Evolutionary conservation across 2,113 vertebrate species (phyloP).

Genomic region (Megaceryle maxima): DNA sequence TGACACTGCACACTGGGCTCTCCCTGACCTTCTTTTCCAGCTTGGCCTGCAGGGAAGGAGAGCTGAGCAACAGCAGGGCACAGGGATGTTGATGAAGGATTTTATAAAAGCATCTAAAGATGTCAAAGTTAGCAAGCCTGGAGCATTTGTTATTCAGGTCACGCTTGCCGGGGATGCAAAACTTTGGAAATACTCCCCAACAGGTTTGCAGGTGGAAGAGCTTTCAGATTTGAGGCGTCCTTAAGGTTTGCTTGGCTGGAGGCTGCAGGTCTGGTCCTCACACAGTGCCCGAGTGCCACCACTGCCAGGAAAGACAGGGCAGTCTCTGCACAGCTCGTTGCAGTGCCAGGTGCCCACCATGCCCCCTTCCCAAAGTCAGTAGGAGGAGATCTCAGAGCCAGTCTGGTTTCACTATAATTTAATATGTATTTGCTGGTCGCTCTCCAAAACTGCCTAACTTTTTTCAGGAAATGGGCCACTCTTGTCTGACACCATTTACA

Average conservation of each 20-base stretch:
- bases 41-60: background rate
- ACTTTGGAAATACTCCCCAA: background rate
- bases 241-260: background rate
- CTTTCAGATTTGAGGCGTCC: background rate
- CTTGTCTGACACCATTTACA: background rate
- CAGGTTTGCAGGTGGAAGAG: background rate
- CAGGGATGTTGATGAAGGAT: background rate
- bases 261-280: background rate
- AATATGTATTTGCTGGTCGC: background rate
- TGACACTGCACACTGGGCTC: background rate
- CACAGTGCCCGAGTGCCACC: accelerated
- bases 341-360: background rate
- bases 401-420: background rate
- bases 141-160: background rate
- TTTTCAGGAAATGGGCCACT: background rate
- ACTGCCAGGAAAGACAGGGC: accelerated
- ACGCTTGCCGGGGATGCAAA: background rate
- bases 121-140: background rate
- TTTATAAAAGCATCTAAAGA: background rate
- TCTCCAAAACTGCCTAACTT: background rate
- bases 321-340: background rate
- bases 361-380: background rate
- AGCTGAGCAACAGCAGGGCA: background rate
- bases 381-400: background rate
- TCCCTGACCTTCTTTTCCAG: background rate